Base-by-base conservation (phyloP, 2,113 vertebrate species). In the Poeciliopsis retropinna region DNA sequence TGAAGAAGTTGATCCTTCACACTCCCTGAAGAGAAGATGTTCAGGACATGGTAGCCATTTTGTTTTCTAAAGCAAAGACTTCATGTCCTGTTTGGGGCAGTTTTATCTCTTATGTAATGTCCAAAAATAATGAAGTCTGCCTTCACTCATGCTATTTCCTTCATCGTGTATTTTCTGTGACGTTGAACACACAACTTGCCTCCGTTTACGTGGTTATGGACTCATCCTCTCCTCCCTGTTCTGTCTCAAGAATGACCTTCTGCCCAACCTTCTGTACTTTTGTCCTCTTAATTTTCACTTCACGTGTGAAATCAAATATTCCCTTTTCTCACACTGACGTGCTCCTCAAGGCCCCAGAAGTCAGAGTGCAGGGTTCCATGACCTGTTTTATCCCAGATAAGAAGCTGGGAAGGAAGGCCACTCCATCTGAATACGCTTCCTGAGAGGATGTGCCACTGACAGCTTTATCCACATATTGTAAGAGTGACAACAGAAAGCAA, bases 361-460 rank as follows among this genome's bases (percentile, higher is more conserved):
- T 44, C 78, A 69, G 51, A 27, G 28, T 15, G n/a, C 67, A n/a
- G 71, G 75, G 70, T 77, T 66, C 67, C 75, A 75, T 80, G 91
- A 79, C 82, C 85, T 60, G 78, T 76, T 87, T 91, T 83, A 80
- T 81, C 87, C 78, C 41, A 68, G 87, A 88, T 85, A 90, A 87
- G 80, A 75, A 78, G 1, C 68, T 11, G 27, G 63, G 69, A 69
- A 64, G 68, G 72, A 60, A 67, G 2, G 6, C 1, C 32, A 34
- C 65, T 75, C 73, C 85, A 80, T 74, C 70, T 47, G 22, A 62
- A 62, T 47, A 69, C 39, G 78, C 83, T 87, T 87, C 86, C 84
- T 72, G 44, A 85, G 82, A 91, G 85, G 89, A 93, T 81, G 90
- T 88, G 88, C 91, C 83, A 61, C 60, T 86, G 82, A 90, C 89